phyloP scores from a whole-genome alignment of 2,113 vertebrate species.

The Pelodiscus sinensis region DNA sequence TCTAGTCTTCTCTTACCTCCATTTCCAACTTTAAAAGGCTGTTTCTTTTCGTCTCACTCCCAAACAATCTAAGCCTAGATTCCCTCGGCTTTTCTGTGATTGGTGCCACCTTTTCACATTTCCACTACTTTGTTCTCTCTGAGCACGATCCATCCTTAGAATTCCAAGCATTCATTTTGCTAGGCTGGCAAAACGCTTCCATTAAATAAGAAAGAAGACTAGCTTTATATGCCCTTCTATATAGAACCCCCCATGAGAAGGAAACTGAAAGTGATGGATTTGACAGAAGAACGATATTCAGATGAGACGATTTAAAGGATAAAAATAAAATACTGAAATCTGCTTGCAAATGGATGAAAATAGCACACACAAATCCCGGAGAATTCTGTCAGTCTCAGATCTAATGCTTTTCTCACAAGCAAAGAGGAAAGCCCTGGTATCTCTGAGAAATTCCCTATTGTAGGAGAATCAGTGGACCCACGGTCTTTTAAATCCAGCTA shows the following conservation, averaged over 20 bases:
- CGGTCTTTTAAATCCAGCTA: constrained; percentile 5
- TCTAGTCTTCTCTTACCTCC: background rate
- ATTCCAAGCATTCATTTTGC: background rate
- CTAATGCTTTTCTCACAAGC: constrained; percentile 33
- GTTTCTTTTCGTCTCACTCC: background rate
- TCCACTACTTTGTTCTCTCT: background rate
- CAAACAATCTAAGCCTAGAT: background rate
- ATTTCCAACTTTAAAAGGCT: background rate
- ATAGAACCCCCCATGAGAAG: constrained; percentile 51
- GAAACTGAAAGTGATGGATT: constrained; percentile 56
- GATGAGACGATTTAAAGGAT: constrained; percentile 27
- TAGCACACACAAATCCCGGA: background rate
- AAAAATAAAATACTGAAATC: background rate
- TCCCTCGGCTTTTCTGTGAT: background rate
- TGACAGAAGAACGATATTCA: constrained; percentile 63
- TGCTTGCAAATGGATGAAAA: constrained; percentile 42
- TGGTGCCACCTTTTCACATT: background rate
- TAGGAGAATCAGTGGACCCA: background rate
- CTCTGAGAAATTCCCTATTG: constrained; percentile 4
- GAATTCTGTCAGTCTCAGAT: background rate
- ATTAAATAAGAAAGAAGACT: background rate
- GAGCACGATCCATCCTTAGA: background rate
- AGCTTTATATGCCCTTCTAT: background rate
- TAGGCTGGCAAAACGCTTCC: background rate
- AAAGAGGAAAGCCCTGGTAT: constrained; percentile 20